Evolutionary conservation across 1,140 invertebrate genomes (phyloP).

Genomic region (Zaprionus gabonicus): DNA sequence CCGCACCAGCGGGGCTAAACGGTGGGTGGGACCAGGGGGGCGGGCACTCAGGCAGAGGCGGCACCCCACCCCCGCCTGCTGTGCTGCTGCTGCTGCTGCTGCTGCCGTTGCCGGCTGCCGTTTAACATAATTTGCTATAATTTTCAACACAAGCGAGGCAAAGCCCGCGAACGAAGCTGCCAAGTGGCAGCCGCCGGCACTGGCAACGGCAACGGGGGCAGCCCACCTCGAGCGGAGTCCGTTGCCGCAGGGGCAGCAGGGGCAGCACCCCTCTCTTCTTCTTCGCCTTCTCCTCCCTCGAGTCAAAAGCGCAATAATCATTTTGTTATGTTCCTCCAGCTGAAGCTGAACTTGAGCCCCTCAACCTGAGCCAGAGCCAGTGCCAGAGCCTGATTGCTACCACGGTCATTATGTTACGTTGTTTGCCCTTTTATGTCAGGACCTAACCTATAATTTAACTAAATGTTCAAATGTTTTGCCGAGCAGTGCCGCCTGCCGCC

Average conservation of each 20-base stretch:
- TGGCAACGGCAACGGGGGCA: neutral
- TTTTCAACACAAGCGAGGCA: slow-evolving; percentile 73
- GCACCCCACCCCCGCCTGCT: slow-evolving; percentile 40
- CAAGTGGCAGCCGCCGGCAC: neutral
- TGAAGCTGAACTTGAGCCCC: neutral
- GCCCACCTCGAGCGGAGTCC: neutral
- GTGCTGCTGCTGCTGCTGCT: slow-evolving; percentile 29
- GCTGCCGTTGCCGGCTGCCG: slow-evolving; percentile 67
- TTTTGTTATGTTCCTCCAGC: slow-evolving; percentile 58
- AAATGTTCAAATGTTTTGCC: slow-evolving; percentile 78
- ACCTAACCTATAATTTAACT: slow-evolving; percentile 82
- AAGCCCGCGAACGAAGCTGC: slow-evolving; percentile 19
- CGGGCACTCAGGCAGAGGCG: slow-evolving; percentile 15
- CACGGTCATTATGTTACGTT: slow-evolving; percentile 78
- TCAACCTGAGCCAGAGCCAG: neutral
- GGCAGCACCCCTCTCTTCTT: no score
- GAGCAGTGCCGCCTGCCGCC: slow-evolving; percentile 35
- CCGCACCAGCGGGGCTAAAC: slow-evolving; percentile 8
- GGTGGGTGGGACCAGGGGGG: slow-evolving; percentile 42
- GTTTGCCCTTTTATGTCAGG: slow-evolving; percentile 82
- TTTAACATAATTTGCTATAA: slow-evolving; percentile 83
- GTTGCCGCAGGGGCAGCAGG: no score
- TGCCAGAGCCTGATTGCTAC: slow-evolving; percentile 68
- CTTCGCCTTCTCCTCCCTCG: neutral
- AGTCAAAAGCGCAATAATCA: slow-evolving; percentile 73